Conservation (phyloP, 1,140 invertebrate species). For the Dendrolimus kikuchii region DNA sequence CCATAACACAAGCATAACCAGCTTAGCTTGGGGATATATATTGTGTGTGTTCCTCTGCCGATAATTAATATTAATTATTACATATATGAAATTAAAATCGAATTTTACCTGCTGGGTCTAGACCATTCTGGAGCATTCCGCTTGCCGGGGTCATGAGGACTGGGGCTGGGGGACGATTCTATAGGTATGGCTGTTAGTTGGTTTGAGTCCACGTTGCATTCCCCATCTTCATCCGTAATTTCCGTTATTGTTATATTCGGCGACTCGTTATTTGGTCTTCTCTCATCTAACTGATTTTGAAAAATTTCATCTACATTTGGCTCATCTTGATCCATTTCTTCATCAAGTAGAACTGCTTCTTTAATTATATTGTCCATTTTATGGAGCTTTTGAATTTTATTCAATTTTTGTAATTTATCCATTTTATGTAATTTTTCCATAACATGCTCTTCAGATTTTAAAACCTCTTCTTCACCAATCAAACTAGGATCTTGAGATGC, state of each 20-base stretch:
- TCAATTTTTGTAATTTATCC: too few relatives aligned
- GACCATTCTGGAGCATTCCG: conserved; percentile 52
- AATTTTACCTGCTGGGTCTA: conserved; percentile 60
- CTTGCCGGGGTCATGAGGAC: conserved; percentile 37
- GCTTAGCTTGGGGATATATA: too few relatives aligned
- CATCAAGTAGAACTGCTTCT: conserved; percentile 44
- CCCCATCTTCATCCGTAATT: conserved; percentile 54
- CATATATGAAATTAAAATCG: conserved; percentile 18
- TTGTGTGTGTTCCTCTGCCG: too few relatives aligned
- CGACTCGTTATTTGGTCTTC: conserved; percentile 44
- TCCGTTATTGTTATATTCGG: conserved; percentile 68
- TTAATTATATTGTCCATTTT: too few relatives aligned
- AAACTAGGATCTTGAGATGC: conserved; percentile 58
- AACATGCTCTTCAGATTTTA: conserved; percentile 58
- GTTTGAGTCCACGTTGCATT: conserved; percentile 26
- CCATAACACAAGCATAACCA: too few relatives aligned
- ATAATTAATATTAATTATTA: too few relatives aligned
- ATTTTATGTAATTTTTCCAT: conserved; percentile 59
- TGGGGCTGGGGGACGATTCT: conserved; percentile 49
- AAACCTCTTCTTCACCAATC: conserved; percentile 51
- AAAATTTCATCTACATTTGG: conserved; percentile 55
- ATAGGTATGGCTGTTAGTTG: conserved; percentile 43
- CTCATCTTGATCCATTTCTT: conserved; percentile 56
- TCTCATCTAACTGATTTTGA: conserved; percentile 51
- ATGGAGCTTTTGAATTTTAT: too few relatives aligned